Evolutionary conservation across 2,797 vertebrate genomes (phyloP).

Genomic region (Acrossocheilus fasciatus): DNA sequence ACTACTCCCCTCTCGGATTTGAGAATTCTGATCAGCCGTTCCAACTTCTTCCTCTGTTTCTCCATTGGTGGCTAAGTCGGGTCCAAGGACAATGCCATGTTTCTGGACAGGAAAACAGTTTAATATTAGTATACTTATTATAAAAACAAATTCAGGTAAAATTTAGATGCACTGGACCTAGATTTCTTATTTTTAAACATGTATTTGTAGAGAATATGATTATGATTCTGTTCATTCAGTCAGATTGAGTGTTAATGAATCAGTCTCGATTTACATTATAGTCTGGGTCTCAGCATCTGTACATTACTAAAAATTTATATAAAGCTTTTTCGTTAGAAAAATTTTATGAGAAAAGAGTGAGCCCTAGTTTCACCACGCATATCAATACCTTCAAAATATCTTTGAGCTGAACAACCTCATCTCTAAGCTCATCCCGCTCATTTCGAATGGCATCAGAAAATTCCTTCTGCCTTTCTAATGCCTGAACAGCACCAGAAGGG

Average conservation of each 20-base stretch:
- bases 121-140: not conserved
- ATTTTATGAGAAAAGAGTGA: not conserved
- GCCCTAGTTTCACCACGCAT: constrained; percentile 38
- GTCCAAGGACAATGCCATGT: constrained; percentile 89
- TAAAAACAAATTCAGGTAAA: not conserved
- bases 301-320: not conserved
- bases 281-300: not conserved
- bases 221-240: not conserved
- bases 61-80: constrained; percentile 83
- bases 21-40: constrained; percentile 60
- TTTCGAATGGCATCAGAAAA: constrained; percentile 93
- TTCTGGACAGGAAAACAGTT: constrained; percentile 77
- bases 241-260: not conserved
- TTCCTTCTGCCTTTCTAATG: constrained; percentile 98
- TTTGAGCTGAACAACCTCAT: constrained; percentile 90
- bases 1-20: constrained; percentile 71
- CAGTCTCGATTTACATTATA: not conserved
- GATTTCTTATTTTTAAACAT: not conserved
- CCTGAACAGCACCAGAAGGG: constrained; percentile 78
- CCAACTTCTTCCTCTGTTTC: constrained; percentile 68
- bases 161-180: not conserved
- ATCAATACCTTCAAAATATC: constrained; percentile 92
- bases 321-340: not conserved
- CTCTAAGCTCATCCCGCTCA: constrained; percentile 95
- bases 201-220: not conserved